phyloP scores from a whole-genome alignment of 2,888 invertebrate genomes.

The Diachrysia chrysitis region DNA sequence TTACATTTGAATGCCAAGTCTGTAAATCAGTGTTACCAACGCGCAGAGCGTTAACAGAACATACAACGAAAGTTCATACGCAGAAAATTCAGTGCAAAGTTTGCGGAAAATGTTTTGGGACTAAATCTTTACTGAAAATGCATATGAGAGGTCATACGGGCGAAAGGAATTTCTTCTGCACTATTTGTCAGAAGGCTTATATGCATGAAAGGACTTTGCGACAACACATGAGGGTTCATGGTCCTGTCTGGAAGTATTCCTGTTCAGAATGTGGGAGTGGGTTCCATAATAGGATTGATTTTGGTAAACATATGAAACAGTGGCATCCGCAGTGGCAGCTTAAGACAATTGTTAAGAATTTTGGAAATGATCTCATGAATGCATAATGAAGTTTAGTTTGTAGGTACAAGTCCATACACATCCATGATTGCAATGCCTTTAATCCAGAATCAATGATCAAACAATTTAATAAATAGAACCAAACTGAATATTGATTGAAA shows the following conservation, averaged over 20 bases:
- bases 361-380: constrained; percentile 62
- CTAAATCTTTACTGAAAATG: constrained; percentile 79
- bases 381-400: constrained; percentile 15
- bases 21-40: constrained; percentile 79
- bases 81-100: constrained; percentile 81
- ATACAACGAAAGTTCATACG: constrained; percentile 81
- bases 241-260: constrained; percentile 75
- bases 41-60: constrained; percentile 80
- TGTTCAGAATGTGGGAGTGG: constrained; percentile 81
- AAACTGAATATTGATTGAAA: too few species aligned
- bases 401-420: too few species aligned
- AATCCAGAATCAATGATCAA: too few species aligned
- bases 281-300: constrained; percentile 80
- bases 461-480: too few species aligned
- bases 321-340: constrained; percentile 84
- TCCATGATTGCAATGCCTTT: too few species aligned
- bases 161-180: constrained; percentile 81
- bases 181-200: constrained; percentile 81
- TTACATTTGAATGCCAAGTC: constrained; percentile 78
- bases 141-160: constrained; percentile 82
- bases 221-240: constrained; percentile 83
- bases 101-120: constrained; percentile 83
- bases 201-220: constrained; percentile 82
- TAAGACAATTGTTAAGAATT: constrained; percentile 75
- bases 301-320: constrained; percentile 80